Evolutionary conservation across 2,888 invertebrate genomes (phyloP).

Genomic region (Deilephila elpenor): DNA sequence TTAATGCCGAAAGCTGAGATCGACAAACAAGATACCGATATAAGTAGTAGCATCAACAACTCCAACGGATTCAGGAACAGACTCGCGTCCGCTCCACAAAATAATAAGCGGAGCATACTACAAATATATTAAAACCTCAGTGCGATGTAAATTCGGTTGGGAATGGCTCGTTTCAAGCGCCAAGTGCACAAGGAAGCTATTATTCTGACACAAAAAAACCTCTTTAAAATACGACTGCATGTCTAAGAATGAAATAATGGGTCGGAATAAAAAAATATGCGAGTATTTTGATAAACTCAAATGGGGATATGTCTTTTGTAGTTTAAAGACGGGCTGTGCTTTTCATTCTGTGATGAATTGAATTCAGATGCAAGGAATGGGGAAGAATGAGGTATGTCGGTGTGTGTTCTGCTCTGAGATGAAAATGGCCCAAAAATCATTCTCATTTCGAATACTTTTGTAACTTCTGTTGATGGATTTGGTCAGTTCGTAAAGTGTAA

Average conservation of each 20-base stretch:
- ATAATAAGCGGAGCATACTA: neutral
- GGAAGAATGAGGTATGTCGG: neutral
- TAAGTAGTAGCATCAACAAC: neutral
- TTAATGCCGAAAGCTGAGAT: neutral
- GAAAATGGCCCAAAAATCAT: neutral
- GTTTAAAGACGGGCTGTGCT: slow-evolving; percentile 4
- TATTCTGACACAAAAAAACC: slow-evolving; percentile 21
- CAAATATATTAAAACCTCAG: slow-evolving; percentile 20
- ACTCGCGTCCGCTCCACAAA: neutral
- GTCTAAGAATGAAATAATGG: slow-evolving; percentile 21
- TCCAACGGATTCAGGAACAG: slow-evolving; percentile 13
- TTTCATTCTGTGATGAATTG: neutral
- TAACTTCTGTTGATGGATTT: too few relatives aligned
- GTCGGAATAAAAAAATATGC: slow-evolving; percentile 18
- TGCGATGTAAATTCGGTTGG: slow-evolving; percentile 13
- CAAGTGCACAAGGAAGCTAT: slow-evolving; percentile 24
- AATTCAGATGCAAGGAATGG: neutral
- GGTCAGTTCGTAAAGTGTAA: too few relatives aligned
- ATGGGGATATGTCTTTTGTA: slow-evolving; percentile 8
- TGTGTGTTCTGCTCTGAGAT: neutral
- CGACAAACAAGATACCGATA: neutral
- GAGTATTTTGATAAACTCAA: slow-evolving; percentile 17
- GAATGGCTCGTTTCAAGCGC: slow-evolving; percentile 7
- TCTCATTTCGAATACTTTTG: too few relatives aligned
- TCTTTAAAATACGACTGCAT: slow-evolving; percentile 12